Percentiles rank a stretch among this genome's conserved stretches.
Evolutionary conservation across 1,140 invertebrate species (phyloP).

Genomic region (Dryas iulia): DNA sequence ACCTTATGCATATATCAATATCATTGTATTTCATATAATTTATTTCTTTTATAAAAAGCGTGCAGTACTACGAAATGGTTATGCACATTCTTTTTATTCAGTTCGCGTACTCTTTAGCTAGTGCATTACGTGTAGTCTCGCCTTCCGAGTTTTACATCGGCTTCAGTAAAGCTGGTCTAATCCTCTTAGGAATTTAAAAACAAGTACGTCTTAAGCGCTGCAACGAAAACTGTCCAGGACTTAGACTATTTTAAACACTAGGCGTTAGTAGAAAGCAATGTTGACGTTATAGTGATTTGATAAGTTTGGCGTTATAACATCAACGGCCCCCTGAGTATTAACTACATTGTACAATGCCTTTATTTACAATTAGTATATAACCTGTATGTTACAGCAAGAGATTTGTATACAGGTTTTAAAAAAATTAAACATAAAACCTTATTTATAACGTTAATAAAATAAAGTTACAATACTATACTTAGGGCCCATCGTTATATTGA

Average conservation of each 20-base stretch:
- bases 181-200: slow-evolving; percentile 3
- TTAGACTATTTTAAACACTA: background rate
- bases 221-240: background rate
- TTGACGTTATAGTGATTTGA: too few relatives aligned
- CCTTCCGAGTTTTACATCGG: background rate
- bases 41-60: too few relatives aligned
- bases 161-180: background rate
- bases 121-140: background rate
- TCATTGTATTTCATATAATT: background rate
- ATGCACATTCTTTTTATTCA: background rate
- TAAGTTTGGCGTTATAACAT: too few relatives aligned
- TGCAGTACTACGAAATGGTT: background rate
- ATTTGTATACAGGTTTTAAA: too few relatives aligned
- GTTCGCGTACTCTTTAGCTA: background rate
- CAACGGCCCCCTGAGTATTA: too few relatives aligned
- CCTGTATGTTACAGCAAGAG: too few relatives aligned
- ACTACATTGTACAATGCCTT: too few relatives aligned
- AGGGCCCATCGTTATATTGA: too few relatives aligned
- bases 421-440: too few relatives aligned
- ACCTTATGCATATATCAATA: background rate
- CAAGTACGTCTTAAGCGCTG: background rate
- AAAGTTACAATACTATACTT: too few relatives aligned
- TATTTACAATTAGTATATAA: too few relatives aligned
- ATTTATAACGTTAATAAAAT: too few relatives aligned
- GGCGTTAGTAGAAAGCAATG: background rate